Conservation (phyloP, 2,113 vertebrate species). For the Tichodroma muraria region DNA sequence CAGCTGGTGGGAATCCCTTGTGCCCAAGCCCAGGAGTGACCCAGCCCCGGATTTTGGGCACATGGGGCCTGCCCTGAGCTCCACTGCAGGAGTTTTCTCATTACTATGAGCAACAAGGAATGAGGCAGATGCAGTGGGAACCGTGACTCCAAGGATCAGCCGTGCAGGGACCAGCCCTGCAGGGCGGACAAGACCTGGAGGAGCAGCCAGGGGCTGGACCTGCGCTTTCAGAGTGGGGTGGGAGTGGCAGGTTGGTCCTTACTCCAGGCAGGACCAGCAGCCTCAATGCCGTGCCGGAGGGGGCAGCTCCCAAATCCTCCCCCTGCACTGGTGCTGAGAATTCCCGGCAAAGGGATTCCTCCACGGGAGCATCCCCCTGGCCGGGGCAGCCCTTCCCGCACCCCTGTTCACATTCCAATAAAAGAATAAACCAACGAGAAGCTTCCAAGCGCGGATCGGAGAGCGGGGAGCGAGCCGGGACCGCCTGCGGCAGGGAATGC, state of each 20-base stretch:
- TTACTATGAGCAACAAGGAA: neutral
- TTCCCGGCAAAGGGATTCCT: neutral
- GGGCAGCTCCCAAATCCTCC: neutral
- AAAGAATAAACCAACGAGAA: neutral
- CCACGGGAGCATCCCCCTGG: neutral
- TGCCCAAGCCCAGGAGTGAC: neutral
- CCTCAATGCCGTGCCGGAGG: neutral
- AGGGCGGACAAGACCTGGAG: fast-evolving
- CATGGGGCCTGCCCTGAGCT: fast-evolving
- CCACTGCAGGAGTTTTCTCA: neutral
- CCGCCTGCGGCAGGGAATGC: fast-evolving
- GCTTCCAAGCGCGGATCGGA: fast-evolving
- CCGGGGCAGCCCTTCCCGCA: neutral
- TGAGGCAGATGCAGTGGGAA: neutral
- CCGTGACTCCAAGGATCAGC: fast-evolving
- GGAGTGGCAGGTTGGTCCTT: fast-evolving
- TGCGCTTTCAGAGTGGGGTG: fast-evolving
- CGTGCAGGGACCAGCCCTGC: neutral
- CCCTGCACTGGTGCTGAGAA: neutral
- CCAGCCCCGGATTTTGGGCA: neutral
- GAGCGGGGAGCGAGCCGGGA: fast-evolving
- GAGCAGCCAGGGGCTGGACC: neutral
- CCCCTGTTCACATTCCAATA: fast-evolving
- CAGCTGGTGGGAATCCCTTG: neutral
- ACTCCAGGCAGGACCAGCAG: neutral